Percentiles rank a stretch among this genome's conserved stretches.
Conservation (phyloP, 37 sponge, comb jelly and placozoan genomes). For the Halisarca cf. caerulea region DNA sequence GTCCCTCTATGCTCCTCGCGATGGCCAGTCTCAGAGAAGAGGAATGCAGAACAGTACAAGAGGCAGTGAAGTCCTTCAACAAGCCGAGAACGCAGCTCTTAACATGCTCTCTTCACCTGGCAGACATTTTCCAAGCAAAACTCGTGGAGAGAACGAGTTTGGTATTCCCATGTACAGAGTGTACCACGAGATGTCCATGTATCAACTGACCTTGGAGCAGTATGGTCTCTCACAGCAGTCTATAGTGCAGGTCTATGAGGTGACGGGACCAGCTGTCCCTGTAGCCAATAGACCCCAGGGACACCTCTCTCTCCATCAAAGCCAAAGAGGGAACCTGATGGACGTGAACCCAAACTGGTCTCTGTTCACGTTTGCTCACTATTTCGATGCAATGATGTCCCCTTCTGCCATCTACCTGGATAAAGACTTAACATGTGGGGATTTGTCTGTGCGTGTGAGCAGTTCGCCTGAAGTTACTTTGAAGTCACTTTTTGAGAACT, state of each 20-base stretch:
- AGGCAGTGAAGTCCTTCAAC: neutral
- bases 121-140: slow-evolving; percentile 49
- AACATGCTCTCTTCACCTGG: slow-evolving; percentile 31
- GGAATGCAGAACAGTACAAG: neutral
- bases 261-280: slow-evolving; percentile 58
- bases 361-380: slow-evolving; percentile 39
- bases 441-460: neutral
- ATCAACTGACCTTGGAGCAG: slow-evolving; percentile 16
- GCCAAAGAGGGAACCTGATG: slow-evolving; percentile 49
- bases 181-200: slow-evolving; percentile 55
- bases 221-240: slow-evolving; percentile 37
- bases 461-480: slow-evolving; percentile 13
- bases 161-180: slow-evolving; percentile 27
- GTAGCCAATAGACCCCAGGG: slow-evolving; percentile 21
- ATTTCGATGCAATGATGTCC: slow-evolving; percentile 52
- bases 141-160: neutral
- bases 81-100: slow-evolving; percentile 16
- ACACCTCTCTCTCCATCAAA: neutral
- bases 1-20: neutral
- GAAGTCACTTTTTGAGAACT: slow-evolving; percentile 31
- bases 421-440: slow-evolving; percentile 11
- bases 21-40: neutral
- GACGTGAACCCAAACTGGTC: slow-evolving; percentile 66
- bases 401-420: neutral
- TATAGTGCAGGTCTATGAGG: slow-evolving; percentile 53